A percentile compares a stretch with the other conserved stretches of the same genome.
These are phyloP conservation scores for Heteromormyrus szaboi DNA, from an alignment of 2,797 vertebrate species.

Conservation along the genomic window DNA sequence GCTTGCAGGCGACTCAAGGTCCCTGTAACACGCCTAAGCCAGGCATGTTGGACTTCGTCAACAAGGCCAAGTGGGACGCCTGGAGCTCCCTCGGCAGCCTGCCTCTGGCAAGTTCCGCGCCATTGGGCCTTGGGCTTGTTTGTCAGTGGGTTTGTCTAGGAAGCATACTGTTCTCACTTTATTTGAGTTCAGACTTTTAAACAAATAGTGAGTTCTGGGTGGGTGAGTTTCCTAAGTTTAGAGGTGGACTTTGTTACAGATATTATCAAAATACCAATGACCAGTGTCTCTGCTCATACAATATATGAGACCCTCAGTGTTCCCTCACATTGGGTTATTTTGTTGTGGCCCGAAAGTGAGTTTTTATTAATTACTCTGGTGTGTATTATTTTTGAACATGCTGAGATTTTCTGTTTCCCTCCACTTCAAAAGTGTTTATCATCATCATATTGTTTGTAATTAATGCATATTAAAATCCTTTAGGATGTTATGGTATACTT, in stretches of 20 bases:
- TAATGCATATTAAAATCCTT: neutral
- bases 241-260: neutral
- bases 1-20: conserved; percentile 76
- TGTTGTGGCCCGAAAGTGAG: neutral
- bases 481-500: neutral
- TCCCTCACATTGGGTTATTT: neutral
- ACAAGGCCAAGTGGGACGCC: conserved; percentile 90
- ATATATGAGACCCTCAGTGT: neutral
- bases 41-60: conserved; percentile 81
- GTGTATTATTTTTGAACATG: neutral
- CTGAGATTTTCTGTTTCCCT: neutral
- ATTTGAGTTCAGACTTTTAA: neutral
- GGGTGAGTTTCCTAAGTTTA: neutral
- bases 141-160: neutral
- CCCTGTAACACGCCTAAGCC: conserved; percentile 79
- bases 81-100: conserved; percentile 78
- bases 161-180: neutral
- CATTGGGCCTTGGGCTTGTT: neutral
- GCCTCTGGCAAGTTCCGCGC: conserved; percentile 61
- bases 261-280: neutral
- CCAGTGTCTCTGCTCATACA: neutral
- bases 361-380: neutral
- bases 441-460: neutral
- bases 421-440: neutral
- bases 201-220: neutral